Base-by-base conservation (phyloP, 2,113 vertebrate genomes). In the Zosterops lateralis region DNA sequence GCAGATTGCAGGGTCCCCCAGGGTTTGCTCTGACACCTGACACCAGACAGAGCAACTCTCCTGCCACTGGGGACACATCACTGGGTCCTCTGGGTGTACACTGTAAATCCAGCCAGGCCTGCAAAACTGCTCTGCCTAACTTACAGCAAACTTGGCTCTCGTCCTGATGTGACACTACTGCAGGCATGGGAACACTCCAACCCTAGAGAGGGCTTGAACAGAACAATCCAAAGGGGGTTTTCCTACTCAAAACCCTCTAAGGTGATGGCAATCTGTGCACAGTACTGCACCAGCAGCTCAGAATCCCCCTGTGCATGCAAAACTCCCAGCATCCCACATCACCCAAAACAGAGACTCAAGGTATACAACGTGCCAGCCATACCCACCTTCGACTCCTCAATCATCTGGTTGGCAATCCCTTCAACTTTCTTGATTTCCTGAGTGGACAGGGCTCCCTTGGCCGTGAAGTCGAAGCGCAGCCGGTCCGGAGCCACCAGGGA, bases 401-500 rank as follows among this genome's bases (percentile, higher is more conserved):
- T 99, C 98, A 99, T 96, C 78, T 96, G 89, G 24, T 98, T 98
- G 36, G 98, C 98, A 0, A 98, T 99, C 94, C 98, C 98, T 95
- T 99, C 99, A 0, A 98, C 97, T 31, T 96, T 91, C 78, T 97
- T 99, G 95, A 99, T 98, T 80, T 99, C 98, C 29, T 98, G 97
- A 0, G 98, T 99, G 54, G 98, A 98, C 96, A 99, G 97, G 34
- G 99, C 98, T 28, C 98, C 99, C 97, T 99, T 99, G 90, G 99
- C 99, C 0, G 99, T 99, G 94, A 99, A 99, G 97, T 99, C 99
- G 7, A 99, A 99, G 54, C 99, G 98, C 78, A 99, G 98, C 60
- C 99, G 98, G 94, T 99, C 99, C 0, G 99, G 97, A 4, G 99
- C 99, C 2, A 99, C 99, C 89, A 99, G 96, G 2, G 99, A 99